These are phyloP conservation scores for Orycteropus afer DNA, from an alignment of 2,113 vertebrate genomes.

Conservation along the genomic window DNA sequence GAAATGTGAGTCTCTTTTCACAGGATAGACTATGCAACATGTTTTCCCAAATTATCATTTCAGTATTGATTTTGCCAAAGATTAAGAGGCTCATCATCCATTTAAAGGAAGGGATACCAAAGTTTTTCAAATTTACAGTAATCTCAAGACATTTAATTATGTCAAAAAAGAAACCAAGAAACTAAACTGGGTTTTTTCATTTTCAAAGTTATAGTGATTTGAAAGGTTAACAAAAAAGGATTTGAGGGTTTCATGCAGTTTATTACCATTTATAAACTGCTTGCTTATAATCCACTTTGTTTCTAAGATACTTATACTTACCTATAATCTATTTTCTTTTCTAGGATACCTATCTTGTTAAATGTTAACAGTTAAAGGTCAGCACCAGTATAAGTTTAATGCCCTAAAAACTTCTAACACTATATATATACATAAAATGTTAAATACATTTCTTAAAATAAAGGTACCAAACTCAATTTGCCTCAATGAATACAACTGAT, in stretches of 20 bases:
- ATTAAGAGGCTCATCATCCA: neutral
- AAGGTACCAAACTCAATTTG: conserved; percentile 36
- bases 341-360: neutral
- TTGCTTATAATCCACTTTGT: neutral
- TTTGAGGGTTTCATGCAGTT: neutral
- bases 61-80: conserved; percentile 6
- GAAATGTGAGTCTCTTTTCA: neutral
- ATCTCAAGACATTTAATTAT: conserved; percentile 11
- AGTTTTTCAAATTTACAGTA: conserved; percentile 33
- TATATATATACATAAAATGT: neutral
- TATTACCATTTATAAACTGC: neutral
- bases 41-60: conserved; percentile 46
- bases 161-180: conserved; percentile 52
- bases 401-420: conserved; percentile 35
- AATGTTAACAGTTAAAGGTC: conserved; percentile 37
- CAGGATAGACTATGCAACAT: neutral
- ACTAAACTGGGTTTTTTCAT: conserved; percentile 27
- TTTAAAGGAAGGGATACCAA: neutral
- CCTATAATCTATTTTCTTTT: conserved; percentile 52
- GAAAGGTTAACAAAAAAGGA: conserved; percentile 29
- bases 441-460: neutral
- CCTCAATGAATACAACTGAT: conserved; percentile 33
- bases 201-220: conserved; percentile 46
- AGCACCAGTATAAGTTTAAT: conserved; percentile 35
- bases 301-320: conserved; percentile 47